Conservation (phyloP, 2,797 vertebrate genomes). For the Trachurus trachurus region DNA sequence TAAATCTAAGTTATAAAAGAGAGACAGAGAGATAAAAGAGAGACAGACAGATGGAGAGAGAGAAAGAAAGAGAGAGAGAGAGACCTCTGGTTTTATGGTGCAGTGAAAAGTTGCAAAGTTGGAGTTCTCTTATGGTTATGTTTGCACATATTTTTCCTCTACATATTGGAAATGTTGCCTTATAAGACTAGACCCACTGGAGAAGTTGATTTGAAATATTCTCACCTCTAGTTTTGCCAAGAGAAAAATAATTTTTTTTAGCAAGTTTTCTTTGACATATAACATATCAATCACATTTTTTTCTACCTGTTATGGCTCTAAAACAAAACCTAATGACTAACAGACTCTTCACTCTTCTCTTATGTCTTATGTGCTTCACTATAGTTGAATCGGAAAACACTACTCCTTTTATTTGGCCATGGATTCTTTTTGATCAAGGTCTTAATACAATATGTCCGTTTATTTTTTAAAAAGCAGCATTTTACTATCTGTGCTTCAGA, state of each 20-base stretch:
- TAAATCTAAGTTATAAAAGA: background rate
- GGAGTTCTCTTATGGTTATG: background rate
- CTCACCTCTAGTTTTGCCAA: background rate
- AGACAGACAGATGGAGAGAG: background rate
- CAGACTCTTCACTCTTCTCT: background rate
- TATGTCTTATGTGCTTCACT: conserved; percentile 11
- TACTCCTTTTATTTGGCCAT: conserved; percentile 30
- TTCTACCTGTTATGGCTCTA: conserved; percentile 5
- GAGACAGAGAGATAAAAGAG: background rate
- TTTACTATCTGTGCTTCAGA: conserved; percentile 35
- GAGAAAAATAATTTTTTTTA: conserved; percentile 1
- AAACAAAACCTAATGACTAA: conserved; percentile 19
- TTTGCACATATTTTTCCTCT: background rate
- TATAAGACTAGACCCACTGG: background rate
- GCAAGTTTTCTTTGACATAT: background rate
- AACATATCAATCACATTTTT: conserved; percentile 13
- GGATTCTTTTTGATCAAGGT: conserved; percentile 31
- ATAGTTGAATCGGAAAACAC: conserved; percentile 8
- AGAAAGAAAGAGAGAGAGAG: background rate
- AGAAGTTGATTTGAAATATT: background rate
- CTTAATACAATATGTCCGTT: conserved; percentile 12
- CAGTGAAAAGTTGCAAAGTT: background rate
- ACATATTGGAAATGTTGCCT: background rate
- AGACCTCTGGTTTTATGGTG: background rate
- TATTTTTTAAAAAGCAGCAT: conserved; percentile 10